Conservation (phyloP, 2,888 invertebrate species). For the Agrypnus murinus region DNA sequence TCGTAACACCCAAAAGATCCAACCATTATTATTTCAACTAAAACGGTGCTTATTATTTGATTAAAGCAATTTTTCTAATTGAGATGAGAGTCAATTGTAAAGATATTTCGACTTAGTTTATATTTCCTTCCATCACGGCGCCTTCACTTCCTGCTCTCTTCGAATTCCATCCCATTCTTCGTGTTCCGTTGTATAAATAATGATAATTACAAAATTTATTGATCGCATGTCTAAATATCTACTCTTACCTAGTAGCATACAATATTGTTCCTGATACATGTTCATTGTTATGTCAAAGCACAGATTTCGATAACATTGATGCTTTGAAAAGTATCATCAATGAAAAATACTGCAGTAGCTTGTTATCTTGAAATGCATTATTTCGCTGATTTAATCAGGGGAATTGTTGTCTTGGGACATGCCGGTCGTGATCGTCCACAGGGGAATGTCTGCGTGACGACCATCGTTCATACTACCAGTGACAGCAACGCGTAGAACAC, state of each 20-base stretch:
- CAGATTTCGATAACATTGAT: slow-evolving; percentile 14
- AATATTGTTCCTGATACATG: slow-evolving; percentile 2
- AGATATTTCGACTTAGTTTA: slow-evolving; percentile 32
- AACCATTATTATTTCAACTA: slow-evolving; percentile 14
- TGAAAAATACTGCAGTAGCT: slow-evolving; percentile 32
- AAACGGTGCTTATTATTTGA: slow-evolving; percentile 33
- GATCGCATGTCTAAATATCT: slow-evolving; percentile 15
- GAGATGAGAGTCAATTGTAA: slow-evolving; percentile 37
- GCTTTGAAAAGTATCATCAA: slow-evolving; percentile 9
- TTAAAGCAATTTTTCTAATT: slow-evolving; percentile 44
- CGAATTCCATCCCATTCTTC: not conserved
- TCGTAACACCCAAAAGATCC: slow-evolving; percentile 14
- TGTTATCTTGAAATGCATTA: slow-evolving; percentile 48
- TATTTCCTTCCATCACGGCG: slow-evolving; percentile 29
- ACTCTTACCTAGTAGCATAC: not conserved
- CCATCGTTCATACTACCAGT: slow-evolving; percentile 48
- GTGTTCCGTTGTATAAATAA: not conserved
- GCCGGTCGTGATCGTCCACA: slow-evolving; percentile 48
- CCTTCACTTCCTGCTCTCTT: slow-evolving; percentile 21
- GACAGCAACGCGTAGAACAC: slow-evolving; percentile 35
- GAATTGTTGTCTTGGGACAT: slow-evolving; percentile 52
- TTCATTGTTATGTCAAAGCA: slow-evolving; percentile 2
- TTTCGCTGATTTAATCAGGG: slow-evolving; percentile 52
- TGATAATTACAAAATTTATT: slow-evolving; percentile 2
- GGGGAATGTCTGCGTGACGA: slow-evolving; percentile 46